A percentile compares a stretch with the other conserved stretches of the same genome.
phyloP scores from a whole-genome alignment of 2,888 invertebrate genomes.

The Meandrusa payeni region DNA sequence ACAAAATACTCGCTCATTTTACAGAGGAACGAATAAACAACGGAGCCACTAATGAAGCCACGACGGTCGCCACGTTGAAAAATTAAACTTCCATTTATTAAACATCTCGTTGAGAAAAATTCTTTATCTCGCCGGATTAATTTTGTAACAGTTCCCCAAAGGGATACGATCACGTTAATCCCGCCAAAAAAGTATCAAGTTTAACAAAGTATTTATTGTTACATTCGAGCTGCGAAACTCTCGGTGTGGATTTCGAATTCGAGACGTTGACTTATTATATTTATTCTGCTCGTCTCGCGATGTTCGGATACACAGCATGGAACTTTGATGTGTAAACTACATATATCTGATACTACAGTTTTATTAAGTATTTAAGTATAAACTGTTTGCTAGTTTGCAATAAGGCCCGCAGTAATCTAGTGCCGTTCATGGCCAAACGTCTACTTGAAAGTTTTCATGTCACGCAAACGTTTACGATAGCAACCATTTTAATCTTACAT shows the following conservation, averaged over 20 bases:
- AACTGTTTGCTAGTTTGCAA: constrained; percentile 7
- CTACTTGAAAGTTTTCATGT: constrained; percentile 18
- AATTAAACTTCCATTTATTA: constrained; percentile 25
- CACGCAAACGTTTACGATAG: constrained; percentile 17
- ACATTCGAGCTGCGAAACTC: constrained; percentile 13
- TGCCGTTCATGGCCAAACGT: constrained; percentile 12
- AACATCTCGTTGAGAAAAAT: constrained; percentile 21
- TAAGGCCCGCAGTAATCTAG: constrained; percentile 1
- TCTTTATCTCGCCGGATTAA: constrained; percentile 17
- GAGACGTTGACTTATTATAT: constrained; percentile 22
- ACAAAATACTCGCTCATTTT: constrained; percentile 46
- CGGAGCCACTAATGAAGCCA: constrained; percentile 38
- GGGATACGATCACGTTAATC: constrained; percentile 24
- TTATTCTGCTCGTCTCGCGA: constrained; percentile 21
- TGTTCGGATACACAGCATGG: constrained; percentile 12
- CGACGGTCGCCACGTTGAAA: constrained; percentile 28
- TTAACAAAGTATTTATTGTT: constrained; percentile 21
- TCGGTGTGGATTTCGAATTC: constrained; percentile 19
- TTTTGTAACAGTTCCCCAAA: constrained; percentile 19
- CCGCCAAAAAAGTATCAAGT: constrained; percentile 21
- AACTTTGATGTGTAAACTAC: constrained; percentile 18
- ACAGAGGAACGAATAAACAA: constrained; percentile 48
- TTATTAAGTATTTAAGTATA: constrained; percentile 5
- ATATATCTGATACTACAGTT: constrained; percentile 4
- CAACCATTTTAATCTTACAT: constrained; percentile 5